Percentiles rank a stretch among this genome's conserved stretches.
phyloP scores from a whole-genome alignment of 2,113 vertebrate species.

The Nettapus auritus region DNA sequence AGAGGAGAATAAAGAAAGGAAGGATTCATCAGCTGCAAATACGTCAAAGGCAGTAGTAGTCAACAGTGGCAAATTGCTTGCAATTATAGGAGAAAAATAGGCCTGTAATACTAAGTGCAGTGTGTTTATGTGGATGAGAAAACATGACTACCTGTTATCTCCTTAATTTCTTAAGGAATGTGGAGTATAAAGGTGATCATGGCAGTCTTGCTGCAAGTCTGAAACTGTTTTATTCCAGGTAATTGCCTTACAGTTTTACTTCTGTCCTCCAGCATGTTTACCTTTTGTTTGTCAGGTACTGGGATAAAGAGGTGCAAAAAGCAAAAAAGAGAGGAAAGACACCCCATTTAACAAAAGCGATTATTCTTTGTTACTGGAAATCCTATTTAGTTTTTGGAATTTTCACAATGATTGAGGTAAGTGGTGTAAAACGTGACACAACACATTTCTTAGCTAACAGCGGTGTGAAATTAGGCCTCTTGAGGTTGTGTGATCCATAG shows the following conservation, averaged over 20 bases:
- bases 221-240: background rate
- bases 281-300: slow-evolving; percentile 77
- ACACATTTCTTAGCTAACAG: background rate
- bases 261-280: background rate
- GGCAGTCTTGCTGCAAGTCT: background rate
- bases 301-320: slow-evolving; percentile 87
- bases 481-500: background rate
- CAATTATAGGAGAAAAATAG: background rate
- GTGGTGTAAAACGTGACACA: background rate
- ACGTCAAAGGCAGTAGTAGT: background rate
- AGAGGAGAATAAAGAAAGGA: background rate
- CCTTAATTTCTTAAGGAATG: background rate
- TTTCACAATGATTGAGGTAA: slow-evolving; percentile 91
- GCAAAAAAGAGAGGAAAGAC: slow-evolving; percentile 81
- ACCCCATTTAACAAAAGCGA: slow-evolving; percentile 85
- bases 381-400: slow-evolving; percentile 86
- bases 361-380: slow-evolving; percentile 92
- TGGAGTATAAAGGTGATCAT: background rate
- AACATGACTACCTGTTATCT: background rate
- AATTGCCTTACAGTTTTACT: background rate
- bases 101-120: background rate
- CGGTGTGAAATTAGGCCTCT: background rate
- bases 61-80: background rate
- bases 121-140: background rate
- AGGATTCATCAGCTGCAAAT: background rate